A percentile compares a stretch with the other conserved stretches of the same genome.
phyloP scores from a whole-genome alignment of 2,797 vertebrate species.

The Muraenolepis orangiensis region DNA sequence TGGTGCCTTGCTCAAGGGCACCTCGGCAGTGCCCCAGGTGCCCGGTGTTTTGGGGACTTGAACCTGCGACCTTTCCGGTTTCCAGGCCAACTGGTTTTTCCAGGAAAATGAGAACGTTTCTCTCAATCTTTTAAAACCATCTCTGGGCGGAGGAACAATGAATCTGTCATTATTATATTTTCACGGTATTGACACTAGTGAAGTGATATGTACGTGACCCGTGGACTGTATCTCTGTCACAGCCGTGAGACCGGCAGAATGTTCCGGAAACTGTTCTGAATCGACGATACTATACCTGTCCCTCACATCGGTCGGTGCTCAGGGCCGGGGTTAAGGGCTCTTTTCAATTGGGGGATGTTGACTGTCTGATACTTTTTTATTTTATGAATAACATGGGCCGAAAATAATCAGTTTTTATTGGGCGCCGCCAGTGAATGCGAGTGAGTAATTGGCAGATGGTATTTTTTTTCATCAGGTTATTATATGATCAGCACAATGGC shows the following conservation, averaged over 20 bases:
- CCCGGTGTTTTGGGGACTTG: no score
- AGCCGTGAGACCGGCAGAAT: not conserved
- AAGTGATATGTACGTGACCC: not conserved
- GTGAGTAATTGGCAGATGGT: not conserved
- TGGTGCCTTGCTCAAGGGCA: no score
- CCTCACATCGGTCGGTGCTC: no score
- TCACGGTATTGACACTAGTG: not conserved
- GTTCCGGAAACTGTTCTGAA: not conserved
- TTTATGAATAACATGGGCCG: not conserved
- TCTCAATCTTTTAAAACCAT: not conserved
- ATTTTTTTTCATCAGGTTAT: not conserved
- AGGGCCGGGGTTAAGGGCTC: not conserved
- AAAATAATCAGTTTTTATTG: not conserved
- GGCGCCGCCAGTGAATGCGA: not conserved
- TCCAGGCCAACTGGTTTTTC: no score
- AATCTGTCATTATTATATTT: not conserved
- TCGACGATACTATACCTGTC: no score
- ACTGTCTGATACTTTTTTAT: not conserved
- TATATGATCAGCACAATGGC: no score
- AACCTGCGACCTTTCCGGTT: no score
- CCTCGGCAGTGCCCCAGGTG: no score
- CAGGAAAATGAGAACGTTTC: no score
- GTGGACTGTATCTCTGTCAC: not conserved
- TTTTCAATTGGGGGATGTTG: not conserved
- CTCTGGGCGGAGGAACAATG: not conserved